Percentiles rank a stretch among this genome's conserved stretches.
These are phyloP conservation scores for Melitaea athalia DNA, from an alignment of 2,888 invertebrate genomes.

Conservation along the genomic window DNA sequence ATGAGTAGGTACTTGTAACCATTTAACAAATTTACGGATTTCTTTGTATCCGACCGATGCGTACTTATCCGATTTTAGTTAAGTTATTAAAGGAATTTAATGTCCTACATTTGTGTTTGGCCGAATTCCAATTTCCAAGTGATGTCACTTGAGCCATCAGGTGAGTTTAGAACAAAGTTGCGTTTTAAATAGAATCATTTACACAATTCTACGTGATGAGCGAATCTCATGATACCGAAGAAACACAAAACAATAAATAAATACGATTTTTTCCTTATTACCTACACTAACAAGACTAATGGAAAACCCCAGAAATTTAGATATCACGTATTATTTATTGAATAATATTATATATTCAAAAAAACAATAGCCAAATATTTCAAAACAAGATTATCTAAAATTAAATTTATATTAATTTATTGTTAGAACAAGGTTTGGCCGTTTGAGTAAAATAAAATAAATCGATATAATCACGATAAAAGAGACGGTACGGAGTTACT, in stretches of 20 bases:
- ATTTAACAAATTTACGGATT: not conserved
- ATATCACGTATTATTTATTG: too few relatives aligned
- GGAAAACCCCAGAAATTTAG: not conserved
- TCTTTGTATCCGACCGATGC: too few relatives aligned
- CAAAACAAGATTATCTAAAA: too few relatives aligned
- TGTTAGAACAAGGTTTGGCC: too few relatives aligned
- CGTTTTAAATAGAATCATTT: not conserved
- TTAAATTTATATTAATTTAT: too few relatives aligned
- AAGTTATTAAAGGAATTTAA: slow-evolving; percentile 19
- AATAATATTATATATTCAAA: too few relatives aligned
- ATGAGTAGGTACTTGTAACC: too few relatives aligned
- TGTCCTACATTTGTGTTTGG: not conserved
- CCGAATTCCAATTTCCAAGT: slow-evolving; percentile 6
- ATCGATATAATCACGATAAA: too few relatives aligned
- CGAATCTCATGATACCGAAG: not conserved
- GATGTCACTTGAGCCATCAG: not conserved
- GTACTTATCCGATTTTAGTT: not conserved
- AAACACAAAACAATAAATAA: not conserved
- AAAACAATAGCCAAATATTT: too few relatives aligned
- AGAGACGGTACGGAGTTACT: too few relatives aligned
- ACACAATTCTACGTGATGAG: not conserved
- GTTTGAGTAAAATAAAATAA: too few relatives aligned
- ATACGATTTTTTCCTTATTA: not conserved
- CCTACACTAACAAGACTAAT: not conserved
- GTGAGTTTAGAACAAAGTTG: not conserved